Conservation (phyloP, 2,888 invertebrate genomes). For the Ptycholaimellus sp. region DNA sequence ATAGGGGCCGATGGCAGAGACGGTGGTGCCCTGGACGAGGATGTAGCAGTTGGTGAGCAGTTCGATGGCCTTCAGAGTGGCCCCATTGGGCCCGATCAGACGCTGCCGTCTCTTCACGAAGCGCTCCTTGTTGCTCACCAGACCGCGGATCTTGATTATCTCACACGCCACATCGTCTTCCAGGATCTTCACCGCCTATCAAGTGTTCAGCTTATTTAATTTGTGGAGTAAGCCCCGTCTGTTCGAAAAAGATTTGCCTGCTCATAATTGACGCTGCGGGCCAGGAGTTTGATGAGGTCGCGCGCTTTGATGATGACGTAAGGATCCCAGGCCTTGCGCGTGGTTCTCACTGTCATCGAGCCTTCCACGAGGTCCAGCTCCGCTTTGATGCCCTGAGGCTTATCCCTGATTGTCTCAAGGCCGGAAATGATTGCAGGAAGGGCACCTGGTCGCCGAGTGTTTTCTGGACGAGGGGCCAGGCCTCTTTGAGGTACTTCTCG, state of each 20-base stretch:
- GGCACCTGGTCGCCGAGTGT: constrained; percentile 46
- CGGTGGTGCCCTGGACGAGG: constrained; percentile 86
- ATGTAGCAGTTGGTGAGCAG: constrained; percentile 84
- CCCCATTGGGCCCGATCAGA: constrained; percentile 87
- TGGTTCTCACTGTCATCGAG: constrained; percentile 76
- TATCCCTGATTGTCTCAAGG: not conserved
- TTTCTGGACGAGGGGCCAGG: constrained; percentile 80
- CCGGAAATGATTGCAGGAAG: too few relatives aligned
- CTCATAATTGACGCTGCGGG: constrained; percentile 84
- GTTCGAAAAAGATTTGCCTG: constrained; percentile 41
- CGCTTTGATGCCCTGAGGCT: constrained; percentile 41
- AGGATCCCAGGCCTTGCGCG: constrained; percentile 88
- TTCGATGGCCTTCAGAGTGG: constrained; percentile 82
- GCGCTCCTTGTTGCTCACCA: constrained; percentile 51
- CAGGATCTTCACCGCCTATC: constrained; percentile 29
- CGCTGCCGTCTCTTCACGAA: constrained; percentile 81
- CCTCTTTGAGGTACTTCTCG: too few relatives aligned
- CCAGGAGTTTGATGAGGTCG: constrained; percentile 75
- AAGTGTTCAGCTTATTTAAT: not conserved
- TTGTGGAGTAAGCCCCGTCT: too few relatives aligned
- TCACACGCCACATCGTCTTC: constrained; percentile 78
- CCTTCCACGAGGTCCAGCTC: constrained; percentile 82
- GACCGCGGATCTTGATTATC: constrained; percentile 76
- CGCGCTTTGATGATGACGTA: constrained; percentile 83
- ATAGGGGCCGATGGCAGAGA: constrained; percentile 81